Evolutionary conservation across 1,140 invertebrate species (phyloP).

Genomic region (Macrocentrus cingulum): DNA sequence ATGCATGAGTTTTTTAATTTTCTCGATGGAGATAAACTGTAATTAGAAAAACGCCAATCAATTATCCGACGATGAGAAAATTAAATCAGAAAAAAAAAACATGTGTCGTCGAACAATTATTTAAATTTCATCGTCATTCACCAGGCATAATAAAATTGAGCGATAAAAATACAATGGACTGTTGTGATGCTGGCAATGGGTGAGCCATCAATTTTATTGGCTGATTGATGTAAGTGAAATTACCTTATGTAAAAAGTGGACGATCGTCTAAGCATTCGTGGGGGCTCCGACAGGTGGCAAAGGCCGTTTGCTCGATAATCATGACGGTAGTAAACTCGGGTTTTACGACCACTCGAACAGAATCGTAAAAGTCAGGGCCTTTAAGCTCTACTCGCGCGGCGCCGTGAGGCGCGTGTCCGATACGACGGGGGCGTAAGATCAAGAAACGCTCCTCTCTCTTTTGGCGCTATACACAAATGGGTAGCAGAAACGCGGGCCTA

Average conservation of each 20-base stretch:
- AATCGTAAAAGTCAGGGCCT: conserved; percentile 62
- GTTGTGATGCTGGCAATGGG: neutral
- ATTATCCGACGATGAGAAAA: too few relatives aligned
- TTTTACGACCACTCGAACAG: conserved; percentile 62
- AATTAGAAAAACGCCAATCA: too few relatives aligned
- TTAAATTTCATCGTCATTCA: too few relatives aligned
- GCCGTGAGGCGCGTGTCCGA: conserved; percentile 57
- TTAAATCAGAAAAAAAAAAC: too few relatives aligned
- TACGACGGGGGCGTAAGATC: conserved; percentile 54
- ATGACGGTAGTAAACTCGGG: conserved; percentile 59
- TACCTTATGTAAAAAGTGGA: conserved; percentile 16
- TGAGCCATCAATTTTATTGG: conserved; percentile 29
- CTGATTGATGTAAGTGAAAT: conserved; percentile 35
- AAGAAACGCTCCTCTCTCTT: conserved; percentile 9
- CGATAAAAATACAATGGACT: conserved; percentile 11
- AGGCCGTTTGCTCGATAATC: conserved; percentile 59
- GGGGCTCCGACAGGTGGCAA: conserved; percentile 58
- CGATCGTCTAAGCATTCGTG: conserved; percentile 33
- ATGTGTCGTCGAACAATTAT: too few relatives aligned
- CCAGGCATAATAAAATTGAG: too few relatives aligned
- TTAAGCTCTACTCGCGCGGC: conserved; percentile 43
- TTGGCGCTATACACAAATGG: conserved; percentile 11
- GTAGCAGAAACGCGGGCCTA: conserved; percentile 55
- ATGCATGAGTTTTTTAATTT: too few relatives aligned
- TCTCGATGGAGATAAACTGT: too few relatives aligned